phyloP scores from a whole-genome alignment of 2,888 invertebrate species.

The Prosapia bicincta region DNA sequence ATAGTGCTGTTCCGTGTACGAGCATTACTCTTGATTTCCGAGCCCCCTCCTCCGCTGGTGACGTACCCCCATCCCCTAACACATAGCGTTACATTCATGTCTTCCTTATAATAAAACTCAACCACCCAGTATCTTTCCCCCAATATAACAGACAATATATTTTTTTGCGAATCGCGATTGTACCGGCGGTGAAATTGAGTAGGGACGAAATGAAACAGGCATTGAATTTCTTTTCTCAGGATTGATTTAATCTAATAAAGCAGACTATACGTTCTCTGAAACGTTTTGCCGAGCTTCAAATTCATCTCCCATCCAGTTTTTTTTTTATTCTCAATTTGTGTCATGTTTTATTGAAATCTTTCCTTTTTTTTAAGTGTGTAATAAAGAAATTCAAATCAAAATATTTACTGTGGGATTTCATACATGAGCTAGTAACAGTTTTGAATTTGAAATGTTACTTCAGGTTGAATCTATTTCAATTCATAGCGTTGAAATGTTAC shows the following conservation, averaged over 20 bases:
- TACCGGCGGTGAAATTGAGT: background rate
- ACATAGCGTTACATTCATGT: slow-evolving; percentile 10
- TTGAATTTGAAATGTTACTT: too few relatives aligned
- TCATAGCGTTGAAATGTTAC: too few relatives aligned
- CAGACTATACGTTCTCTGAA: background rate
- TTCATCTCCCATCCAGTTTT: background rate
- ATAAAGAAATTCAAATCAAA: too few relatives aligned
- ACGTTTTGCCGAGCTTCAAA: background rate
- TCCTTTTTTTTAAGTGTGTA: too few relatives aligned
- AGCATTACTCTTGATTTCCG: slow-evolving; percentile 42
- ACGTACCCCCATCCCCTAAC: background rate
- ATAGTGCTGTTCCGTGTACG: slow-evolving; percentile 42
- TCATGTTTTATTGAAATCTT: background rate
- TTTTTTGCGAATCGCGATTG: background rate
- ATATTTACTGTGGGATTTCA: too few relatives aligned
- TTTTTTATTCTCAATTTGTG: background rate
- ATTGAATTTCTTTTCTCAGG: background rate
- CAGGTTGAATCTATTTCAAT: too few relatives aligned
- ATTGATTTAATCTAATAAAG: background rate
- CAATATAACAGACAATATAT: background rate
- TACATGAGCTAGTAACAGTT: too few relatives aligned
- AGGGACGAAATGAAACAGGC: background rate
- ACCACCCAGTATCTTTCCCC: background rate
- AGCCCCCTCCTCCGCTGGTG: slow-evolving; percentile 25
- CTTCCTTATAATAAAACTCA: background rate